Conservation (phyloP, 2,113 vertebrate species). For the Lamprologus callipterus region DNA sequence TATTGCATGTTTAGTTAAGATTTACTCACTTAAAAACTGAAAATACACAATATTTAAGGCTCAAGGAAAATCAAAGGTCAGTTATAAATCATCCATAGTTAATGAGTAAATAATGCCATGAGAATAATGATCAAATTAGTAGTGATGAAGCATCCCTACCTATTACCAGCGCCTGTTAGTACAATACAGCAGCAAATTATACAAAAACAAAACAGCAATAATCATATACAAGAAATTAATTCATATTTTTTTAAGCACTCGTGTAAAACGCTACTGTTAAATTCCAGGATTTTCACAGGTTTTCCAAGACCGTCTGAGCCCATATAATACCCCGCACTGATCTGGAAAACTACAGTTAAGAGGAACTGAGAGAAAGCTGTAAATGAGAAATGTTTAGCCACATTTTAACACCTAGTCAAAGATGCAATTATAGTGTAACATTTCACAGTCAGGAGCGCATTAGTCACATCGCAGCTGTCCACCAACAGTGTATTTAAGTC, state of each 20-base stretch:
- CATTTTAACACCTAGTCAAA: background rate
- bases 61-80: background rate
- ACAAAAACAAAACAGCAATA: slow-evolving; percentile 4
- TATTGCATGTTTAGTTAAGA: background rate
- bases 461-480: background rate
- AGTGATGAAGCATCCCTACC: background rate
- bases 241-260: background rate
- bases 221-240: background rate
- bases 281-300: background rate
- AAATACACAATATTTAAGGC: background rate
- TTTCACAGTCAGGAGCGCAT: background rate
- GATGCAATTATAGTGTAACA: background rate
- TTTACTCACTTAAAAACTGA: background rate
- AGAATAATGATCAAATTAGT: background rate
- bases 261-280: background rate
- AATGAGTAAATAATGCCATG: background rate
- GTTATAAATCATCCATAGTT: background rate
- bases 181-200: background rate
- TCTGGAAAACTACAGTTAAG: background rate
- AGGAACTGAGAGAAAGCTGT: background rate
- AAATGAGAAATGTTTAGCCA: background rate
- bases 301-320: background rate
- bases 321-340: background rate
- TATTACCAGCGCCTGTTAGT: background rate
- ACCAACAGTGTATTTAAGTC: background rate